Evolutionary conservation across 2,888 invertebrate species (phyloP).

Genomic region (Gastracanthus pulcherrimus): DNA sequence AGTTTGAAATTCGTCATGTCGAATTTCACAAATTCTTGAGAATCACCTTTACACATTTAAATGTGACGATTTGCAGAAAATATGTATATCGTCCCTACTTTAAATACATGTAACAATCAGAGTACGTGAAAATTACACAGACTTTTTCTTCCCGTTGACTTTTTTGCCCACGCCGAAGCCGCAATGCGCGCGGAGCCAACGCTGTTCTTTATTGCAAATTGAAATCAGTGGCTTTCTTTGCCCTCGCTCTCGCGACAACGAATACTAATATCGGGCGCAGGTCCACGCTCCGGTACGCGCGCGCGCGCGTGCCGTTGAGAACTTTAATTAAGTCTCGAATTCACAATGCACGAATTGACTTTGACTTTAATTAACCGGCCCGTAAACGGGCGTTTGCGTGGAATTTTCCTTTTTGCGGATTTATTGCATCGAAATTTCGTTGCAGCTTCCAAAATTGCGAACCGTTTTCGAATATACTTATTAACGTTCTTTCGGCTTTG

Average conservation of each 20-base stretch:
- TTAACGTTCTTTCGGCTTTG: not conserved
- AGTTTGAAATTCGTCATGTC: no score
- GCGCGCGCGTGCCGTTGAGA: not conserved
- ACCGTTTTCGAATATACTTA: not conserved
- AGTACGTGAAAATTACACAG: not conserved
- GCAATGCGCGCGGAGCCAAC: not conserved
- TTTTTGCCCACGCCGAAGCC: no score
- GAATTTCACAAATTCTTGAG: no score
- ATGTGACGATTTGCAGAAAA: not conserved
- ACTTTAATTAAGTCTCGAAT: constrained; percentile 51
- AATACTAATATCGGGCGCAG: constrained; percentile 27
- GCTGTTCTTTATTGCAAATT: constrained; percentile 40
- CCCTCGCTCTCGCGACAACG: constrained; percentile 21
- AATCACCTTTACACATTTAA: no score
- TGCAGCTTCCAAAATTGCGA: no score
- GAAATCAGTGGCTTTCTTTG: constrained; percentile 41
- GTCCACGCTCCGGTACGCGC: not conserved
- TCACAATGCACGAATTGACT: constrained; percentile 22
- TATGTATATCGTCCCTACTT: not conserved
- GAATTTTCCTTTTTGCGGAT: constrained; percentile 26
- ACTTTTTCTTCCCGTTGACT: no score
- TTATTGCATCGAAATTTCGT: constrained; percentile 8
- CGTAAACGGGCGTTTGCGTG: not conserved
- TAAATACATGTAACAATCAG: not conserved
- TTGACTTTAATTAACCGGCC: constrained; percentile 49